Evolutionary conservation across 2,888 invertebrate genomes (phyloP).

Genomic region (Cheilosia pagana): DNA sequence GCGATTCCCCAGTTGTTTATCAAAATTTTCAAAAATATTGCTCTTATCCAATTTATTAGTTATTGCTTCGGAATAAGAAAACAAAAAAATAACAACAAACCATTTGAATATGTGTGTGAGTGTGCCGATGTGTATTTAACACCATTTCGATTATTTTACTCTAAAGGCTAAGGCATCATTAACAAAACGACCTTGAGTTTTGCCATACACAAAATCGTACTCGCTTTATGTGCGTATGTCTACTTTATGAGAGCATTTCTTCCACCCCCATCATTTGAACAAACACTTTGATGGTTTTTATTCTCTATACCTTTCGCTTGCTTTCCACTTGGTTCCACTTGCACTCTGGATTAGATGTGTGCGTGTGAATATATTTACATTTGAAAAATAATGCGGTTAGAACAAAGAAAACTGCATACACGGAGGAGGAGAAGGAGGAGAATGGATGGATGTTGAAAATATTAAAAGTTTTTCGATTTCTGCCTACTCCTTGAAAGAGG

Average conservation of each 20-base stretch:
- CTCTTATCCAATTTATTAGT: too few species aligned
- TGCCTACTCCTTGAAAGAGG: not conserved
- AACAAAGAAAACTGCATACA: not conserved
- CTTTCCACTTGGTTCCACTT: slow-evolving; percentile 8
- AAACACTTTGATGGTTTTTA: not conserved
- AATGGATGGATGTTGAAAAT: not conserved
- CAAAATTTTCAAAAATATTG: too few species aligned
- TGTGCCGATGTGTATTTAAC: not conserved
- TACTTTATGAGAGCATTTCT: not conserved
- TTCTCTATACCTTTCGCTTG: not conserved
- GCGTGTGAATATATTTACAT: not conserved
- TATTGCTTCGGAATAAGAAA: not conserved
- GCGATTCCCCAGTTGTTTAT: too few species aligned
- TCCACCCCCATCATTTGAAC: not conserved
- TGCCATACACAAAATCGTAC: not conserved
- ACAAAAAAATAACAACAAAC: slow-evolving; percentile 1
- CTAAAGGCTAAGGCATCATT: not conserved
- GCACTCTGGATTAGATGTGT: not conserved
- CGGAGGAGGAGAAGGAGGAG: not conserved
- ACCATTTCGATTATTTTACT: not conserved
- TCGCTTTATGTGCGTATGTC: not conserved
- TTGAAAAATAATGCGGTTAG: slow-evolving; percentile 1
- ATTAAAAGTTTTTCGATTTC: not conserved
- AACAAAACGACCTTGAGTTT: not conserved
- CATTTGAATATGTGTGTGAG: not conserved